phyloP scores from a whole-genome alignment of 2,888 invertebrate genomes.

The Ceriagrion tenellum region DNA sequence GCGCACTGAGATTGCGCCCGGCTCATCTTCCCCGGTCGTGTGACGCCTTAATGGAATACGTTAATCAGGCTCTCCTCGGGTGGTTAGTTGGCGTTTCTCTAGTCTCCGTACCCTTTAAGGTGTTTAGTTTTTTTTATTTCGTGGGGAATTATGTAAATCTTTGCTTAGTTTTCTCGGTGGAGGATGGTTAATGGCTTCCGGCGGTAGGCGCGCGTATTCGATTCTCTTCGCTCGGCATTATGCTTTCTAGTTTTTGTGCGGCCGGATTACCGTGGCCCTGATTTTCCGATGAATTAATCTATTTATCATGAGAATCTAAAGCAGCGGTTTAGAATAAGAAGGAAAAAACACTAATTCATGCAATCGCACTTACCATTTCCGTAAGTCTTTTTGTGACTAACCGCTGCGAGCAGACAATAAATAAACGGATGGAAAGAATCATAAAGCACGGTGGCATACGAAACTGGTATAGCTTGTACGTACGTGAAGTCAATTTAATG shows the following conservation, averaged over 20 bases:
- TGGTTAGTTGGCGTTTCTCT: constrained; percentile 15
- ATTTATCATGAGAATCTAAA: not conserved
- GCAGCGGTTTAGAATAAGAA: not conserved
- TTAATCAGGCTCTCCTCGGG: constrained; percentile 9
- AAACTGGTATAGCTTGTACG: not conserved
- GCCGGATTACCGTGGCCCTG: not conserved
- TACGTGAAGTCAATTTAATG: too few species aligned
- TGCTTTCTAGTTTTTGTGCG: constrained; percentile 1
- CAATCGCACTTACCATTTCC: not conserved
- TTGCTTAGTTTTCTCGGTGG: constrained; percentile 17
- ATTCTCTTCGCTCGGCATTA: not conserved
- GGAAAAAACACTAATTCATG: not conserved
- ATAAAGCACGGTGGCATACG: not conserved
- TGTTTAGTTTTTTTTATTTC: not conserved
- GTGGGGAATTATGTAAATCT: constrained; percentile 13
- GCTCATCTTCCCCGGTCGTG: not conserved
- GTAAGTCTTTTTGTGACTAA: too few species aligned
- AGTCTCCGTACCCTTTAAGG: not conserved
- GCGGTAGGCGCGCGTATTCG: not conserved
- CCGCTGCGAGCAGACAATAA: too few species aligned
- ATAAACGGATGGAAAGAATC: not conserved
- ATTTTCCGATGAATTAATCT: not conserved
- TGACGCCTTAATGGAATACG: not conserved
- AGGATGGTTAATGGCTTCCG: constrained; percentile 14
- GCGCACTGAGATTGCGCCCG: not conserved